Percentiles rank a stretch among this genome's conserved stretches.
phyloP scores from a whole-genome alignment of 2,888 invertebrate species.

The Criorhina ranunculi region DNA sequence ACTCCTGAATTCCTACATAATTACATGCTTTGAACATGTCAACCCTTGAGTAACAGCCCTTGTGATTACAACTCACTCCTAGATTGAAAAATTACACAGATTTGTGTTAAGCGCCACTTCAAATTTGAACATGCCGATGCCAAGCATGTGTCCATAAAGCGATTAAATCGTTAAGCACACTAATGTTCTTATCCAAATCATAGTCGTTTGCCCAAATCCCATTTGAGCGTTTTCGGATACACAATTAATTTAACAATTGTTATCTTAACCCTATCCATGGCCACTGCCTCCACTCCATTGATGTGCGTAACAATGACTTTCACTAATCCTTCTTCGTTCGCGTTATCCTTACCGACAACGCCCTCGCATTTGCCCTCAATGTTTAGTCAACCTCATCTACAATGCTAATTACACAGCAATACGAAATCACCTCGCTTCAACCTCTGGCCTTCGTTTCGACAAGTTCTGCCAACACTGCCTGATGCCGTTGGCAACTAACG shows the following conservation, averaged over 20 bases:
- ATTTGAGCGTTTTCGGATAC: slow-evolving; percentile 46
- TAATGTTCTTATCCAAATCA: slow-evolving; percentile 43
- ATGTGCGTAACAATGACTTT: slow-evolving; percentile 46
- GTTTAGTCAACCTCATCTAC: slow-evolving; percentile 62
- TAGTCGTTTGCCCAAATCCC: slow-evolving; percentile 56
- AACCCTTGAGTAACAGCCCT: slow-evolving; percentile 7
- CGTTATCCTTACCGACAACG: slow-evolving; percentile 6
- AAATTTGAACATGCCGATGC: not conserved
- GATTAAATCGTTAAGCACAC: slow-evolving; percentile 34
- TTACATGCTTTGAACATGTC: not conserved
- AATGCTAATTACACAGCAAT: slow-evolving; percentile 68
- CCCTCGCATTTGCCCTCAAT: slow-evolving; percentile 30
- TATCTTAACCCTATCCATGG: slow-evolving; percentile 52
- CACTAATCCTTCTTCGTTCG: slow-evolving; percentile 45
- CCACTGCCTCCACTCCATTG: not conserved
- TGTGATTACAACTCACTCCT: not conserved
- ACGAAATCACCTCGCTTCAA: slow-evolving; percentile 46
- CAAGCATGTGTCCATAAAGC: slow-evolving; percentile 26
- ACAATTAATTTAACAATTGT: slow-evolving; percentile 70
- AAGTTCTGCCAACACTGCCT: slow-evolving; percentile 15
- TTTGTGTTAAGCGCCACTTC: slow-evolving; percentile 11
- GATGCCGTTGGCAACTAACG: slow-evolving; percentile 24
- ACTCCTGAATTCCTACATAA: not conserved
- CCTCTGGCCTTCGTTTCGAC: slow-evolving; percentile 24
- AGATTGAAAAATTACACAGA: not conserved